phyloP scores from a whole-genome alignment of 2,888 invertebrate species.

The Oligia strigilis region DNA sequence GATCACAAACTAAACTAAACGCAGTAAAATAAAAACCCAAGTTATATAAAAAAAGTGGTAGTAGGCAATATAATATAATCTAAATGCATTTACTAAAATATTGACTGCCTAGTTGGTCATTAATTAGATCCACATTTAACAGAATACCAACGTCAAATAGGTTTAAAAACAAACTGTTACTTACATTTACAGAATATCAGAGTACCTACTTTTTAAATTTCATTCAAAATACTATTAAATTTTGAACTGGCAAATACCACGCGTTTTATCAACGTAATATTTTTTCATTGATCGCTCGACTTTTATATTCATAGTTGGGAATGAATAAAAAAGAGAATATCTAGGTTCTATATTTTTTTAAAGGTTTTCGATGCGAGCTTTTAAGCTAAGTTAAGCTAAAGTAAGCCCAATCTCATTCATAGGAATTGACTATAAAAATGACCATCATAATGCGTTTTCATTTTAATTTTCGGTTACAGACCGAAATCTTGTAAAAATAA shows the following conservation, averaged over 20 bases:
- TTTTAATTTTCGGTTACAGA: neutral
- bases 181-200: neutral
- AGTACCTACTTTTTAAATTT: constrained; percentile 25
- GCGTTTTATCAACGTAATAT: constrained; percentile 12
- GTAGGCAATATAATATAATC: too few species aligned
- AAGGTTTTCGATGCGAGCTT: constrained; percentile 3
- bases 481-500: neutral
- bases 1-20: too few species aligned
- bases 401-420: neutral
- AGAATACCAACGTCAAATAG: neutral
- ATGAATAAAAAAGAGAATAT: constrained; percentile 18
- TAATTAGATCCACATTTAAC: neutral
- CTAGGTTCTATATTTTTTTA: neutral
- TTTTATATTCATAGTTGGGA: neutral
- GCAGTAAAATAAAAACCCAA: too few species aligned
- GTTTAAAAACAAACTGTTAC: neutral
- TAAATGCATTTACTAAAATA: too few species aligned
- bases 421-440: neutral
- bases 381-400: neutral
- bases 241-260: constrained; percentile 18
- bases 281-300: neutral
- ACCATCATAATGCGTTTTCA: neutral
- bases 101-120: too few species aligned
- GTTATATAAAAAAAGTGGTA: too few species aligned
- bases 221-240: constrained; percentile 39